Base-by-base conservation (phyloP, 2,888 invertebrate species). In the Zhuqinia jingwanae region DNA sequence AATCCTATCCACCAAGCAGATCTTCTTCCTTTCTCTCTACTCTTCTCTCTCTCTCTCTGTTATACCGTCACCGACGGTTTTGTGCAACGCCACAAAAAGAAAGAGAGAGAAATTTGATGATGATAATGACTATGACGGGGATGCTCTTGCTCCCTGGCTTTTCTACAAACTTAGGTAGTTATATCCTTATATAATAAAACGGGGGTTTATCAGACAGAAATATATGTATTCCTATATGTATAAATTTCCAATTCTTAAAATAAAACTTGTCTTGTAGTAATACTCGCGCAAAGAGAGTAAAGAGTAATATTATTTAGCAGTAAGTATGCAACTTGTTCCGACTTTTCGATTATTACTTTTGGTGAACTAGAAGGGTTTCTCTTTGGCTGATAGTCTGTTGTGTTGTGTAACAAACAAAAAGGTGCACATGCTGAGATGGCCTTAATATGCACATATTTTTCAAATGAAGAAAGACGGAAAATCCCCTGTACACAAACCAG, bases 381-480 rank as follows among this genome's bases (percentile, higher is more conserved):
- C n/a, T n/a, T n/a, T 47, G 45, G 45, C 22, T 36, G n/a, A 27
- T 30, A n/a, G 30, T 15, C 13, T 63, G 58, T 27, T 60, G 30
- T 25, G n/a, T 15, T 65, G 25, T 79, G 50, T 42, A 68, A 56
- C 53, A 20, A 53, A 73, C 81, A 68, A 5, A 80, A 47, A 79
- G 56, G 45, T 65, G 17, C 81, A 70, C 81, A 81, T 73, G 81
- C 81, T 81, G 81, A 75, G 75, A 20, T 60, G 77, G 60, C n/a
- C 77, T 60, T 77, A 77, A 60, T 60, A 50, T 50, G 50, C 79
- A 79, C 65, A 79, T 65, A 79, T 65, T 79, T 79, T 79, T 79
- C 65, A 65, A 79, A 79, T 79, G 65, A 79, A 65, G 30, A 47
- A 65, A 79, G 77, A 58, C 45, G 75, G 56, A 76, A 76, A 56